phyloP scores from a whole-genome alignment of 37 sponge, comb jelly and placozoan genomes.

The Haliclona indistincta region DNA sequence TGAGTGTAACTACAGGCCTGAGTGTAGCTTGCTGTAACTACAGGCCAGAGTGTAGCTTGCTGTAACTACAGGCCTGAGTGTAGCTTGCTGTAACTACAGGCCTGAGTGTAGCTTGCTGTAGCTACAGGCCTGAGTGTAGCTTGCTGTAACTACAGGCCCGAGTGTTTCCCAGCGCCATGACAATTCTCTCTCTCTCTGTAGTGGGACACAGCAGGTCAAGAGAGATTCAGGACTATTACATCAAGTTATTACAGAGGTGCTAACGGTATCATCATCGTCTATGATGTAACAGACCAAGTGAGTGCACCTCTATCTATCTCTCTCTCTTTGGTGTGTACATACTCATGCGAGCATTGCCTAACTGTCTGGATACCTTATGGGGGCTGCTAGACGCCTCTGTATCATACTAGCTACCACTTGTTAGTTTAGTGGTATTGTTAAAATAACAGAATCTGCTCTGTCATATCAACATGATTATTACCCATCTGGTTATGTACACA shows the following conservation, averaged over 20 bases:
- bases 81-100: background rate
- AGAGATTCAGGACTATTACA: slow-evolving; percentile 97
- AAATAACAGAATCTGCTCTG: background rate
- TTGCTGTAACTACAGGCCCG: background rate
- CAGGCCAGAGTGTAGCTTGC: too few species aligned
- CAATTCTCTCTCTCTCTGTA: background rate
- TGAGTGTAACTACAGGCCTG: too few species aligned
- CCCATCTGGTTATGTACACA: background rate
- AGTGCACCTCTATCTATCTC: too few species aligned
- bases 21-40: too few species aligned
- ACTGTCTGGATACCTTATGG: too few species aligned
- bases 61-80: too few species aligned
- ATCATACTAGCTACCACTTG: background rate
- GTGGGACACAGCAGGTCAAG: slow-evolving; percentile 99
- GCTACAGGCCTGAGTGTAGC: background rate
- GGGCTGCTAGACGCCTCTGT: too few species aligned
- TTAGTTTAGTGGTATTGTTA: background rate
- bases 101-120: background rate
- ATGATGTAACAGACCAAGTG: slow-evolving; percentile 98
- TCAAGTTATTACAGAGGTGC: slow-evolving; percentile 98
- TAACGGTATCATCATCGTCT: slow-evolving; percentile 97
- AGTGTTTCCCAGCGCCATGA: background rate
- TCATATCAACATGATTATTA: background rate
- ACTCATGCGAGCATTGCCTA: too few species aligned
- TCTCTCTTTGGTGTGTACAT: too few species aligned